Base-by-base conservation (phyloP, 2,113 vertebrate genomes). In the Cromileptes altivelis region DNA sequence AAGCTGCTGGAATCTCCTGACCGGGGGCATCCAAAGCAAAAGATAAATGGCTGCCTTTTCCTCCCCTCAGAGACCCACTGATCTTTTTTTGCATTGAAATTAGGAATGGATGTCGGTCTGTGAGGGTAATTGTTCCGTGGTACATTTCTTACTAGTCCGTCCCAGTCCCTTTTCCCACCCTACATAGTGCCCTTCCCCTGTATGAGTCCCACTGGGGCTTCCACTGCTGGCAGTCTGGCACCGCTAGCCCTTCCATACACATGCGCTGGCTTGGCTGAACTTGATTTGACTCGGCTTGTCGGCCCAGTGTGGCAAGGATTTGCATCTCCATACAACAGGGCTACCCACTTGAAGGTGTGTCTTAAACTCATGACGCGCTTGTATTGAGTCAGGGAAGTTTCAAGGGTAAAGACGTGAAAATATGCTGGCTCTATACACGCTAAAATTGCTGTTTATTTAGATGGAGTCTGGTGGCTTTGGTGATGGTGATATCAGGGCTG, bases 41-140 rank as follows among this genome's bases (percentile, higher is more conserved):
- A 90, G 86, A 92, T 91, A 90, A 93, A 93, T 89, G 82, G 73
- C 86, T 15, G 86, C 83, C 42, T 78, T 91, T 78, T 82, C 30
- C 56, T 63, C 55, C 55, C 73, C 84, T 84, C 73, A 67, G 81
- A 87, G 80, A 81, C 63, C 63, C 74, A 82, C 87, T 89, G 85
- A 92, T 94, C 82, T 85, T 62, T 81, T 62, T 69, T 52, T 42
- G 86, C 81, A 82, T 88, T 83, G 86, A 91, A 92, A 94, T 85
- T 71, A 86, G 80, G 80, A 73, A 30, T 70, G 76, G 81, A 85
- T 88, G 82, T 92, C 84, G 75, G 75, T 91, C 86, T 92, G 70
- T 70, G 73, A 77, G 85, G 85, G 70, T 93, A 90, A 92, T 92
- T 92, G 83, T 77, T 89, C 68, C 21, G 27, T 85, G 85, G 85